Percentiles rank a stretch among this genome's conserved stretches.
phyloP scores from a whole-genome alignment of 1,140 invertebrate genomes.

The Bombus soroeensis region DNA sequence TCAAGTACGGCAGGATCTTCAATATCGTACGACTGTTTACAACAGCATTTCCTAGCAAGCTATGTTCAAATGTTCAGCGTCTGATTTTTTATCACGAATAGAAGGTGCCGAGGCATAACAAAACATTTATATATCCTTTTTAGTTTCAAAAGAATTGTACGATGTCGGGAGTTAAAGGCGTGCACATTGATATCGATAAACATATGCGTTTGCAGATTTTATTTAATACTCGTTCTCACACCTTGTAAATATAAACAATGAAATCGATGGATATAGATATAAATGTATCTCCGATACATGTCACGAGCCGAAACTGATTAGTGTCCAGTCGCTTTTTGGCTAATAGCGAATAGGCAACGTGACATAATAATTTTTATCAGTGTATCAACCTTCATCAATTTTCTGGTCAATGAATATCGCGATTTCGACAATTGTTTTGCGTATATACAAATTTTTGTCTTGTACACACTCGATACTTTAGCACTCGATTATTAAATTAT shows the following conservation, averaged over 20 bases:
- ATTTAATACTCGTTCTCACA: constrained; percentile 11
- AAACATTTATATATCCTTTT: background rate
- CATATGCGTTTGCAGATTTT: constrained; percentile 1
- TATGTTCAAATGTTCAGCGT: background rate
- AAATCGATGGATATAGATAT: background rate
- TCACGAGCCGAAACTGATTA: constrained; percentile 37
- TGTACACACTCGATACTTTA: background rate
- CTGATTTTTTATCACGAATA: background rate
- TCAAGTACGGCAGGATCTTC: constrained; percentile 2
- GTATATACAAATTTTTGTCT: background rate
- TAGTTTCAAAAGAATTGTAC: constrained; percentile 11
- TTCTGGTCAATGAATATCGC: background rate
- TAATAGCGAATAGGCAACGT: background rate
- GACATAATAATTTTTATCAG: constrained; percentile 4
- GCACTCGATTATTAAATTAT: background rate
- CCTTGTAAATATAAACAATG: constrained; percentile 46
- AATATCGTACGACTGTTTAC: background rate
- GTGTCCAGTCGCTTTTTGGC: background rate
- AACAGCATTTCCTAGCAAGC: background rate
- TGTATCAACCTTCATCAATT: constrained; percentile 38
- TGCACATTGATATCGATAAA: constrained; percentile 40
- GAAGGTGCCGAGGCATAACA: background rate
- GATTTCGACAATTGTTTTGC: background rate
- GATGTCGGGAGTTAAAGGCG: background rate
- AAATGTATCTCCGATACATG: constrained; percentile 21